Percentiles rank a stretch among this genome's conserved stretches.
These are phyloP conservation scores for Stegodyphus dumicola DNA, from an alignment of 1,140 invertebrate species.

Conservation along the genomic window DNA sequence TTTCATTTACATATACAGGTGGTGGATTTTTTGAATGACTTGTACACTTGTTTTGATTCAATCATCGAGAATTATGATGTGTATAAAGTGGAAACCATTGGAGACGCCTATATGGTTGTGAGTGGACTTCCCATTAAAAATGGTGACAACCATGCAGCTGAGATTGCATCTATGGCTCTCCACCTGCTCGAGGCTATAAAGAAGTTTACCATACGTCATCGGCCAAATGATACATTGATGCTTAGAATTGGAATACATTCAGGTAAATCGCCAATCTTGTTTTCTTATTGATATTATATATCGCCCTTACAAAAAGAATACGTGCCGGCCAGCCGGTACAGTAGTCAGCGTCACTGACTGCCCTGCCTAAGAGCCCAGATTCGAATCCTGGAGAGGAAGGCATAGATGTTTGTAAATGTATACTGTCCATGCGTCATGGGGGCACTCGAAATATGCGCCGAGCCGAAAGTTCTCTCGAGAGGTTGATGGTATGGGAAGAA, in stretches of 20 bases:
- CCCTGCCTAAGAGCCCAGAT: too few species aligned
- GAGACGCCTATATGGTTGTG: slow-evolving; percentile 74
- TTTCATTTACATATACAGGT: slow-evolving; percentile 74
- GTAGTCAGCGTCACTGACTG: too few species aligned
- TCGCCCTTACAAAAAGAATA: too few species aligned
- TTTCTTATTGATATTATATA: too few species aligned
- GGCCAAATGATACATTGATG: slow-evolving; percentile 90
- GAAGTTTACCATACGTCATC: slow-evolving; percentile 89
- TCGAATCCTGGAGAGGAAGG: too few species aligned
- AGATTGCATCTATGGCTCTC: slow-evolving; percentile 96
- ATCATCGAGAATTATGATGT: slow-evolving; percentile 92
- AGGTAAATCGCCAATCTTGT: slow-evolving; percentile 72
- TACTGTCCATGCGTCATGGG: too few species aligned
- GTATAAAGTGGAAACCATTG: slow-evolving; percentile 81
- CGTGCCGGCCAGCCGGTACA: too few species aligned
- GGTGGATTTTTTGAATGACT: slow-evolving; percentile 86
- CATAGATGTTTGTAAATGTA: too few species aligned
- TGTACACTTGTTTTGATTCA: slow-evolving; percentile 93
- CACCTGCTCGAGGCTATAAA: slow-evolving; percentile 89
- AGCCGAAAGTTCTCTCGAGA: too few species aligned
- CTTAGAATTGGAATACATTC: slow-evolving; percentile 95
- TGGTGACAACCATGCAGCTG: slow-evolving; percentile 89
- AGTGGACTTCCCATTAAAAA: slow-evolving; percentile 91
- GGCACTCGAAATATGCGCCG: too few species aligned
- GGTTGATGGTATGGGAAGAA: too few species aligned